Conservation (phyloP, 1,140 invertebrate genomes). For the Tenebrio molitor region DNA sequence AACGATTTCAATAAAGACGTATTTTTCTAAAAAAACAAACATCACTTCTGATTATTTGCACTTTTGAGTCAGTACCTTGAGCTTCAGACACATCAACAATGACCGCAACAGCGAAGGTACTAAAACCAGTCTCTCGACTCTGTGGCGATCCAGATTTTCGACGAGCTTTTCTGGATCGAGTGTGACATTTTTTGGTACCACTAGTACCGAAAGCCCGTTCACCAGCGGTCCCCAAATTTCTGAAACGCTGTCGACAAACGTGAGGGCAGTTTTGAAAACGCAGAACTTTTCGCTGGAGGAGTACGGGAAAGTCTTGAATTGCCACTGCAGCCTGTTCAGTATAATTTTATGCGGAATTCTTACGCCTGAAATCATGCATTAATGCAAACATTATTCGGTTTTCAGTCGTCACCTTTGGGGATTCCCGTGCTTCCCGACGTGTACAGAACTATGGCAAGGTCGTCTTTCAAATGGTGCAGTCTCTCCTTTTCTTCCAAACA, state of each 20-base stretch:
- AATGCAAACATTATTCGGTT: constrained; percentile 13
- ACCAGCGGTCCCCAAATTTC: constrained; percentile 89
- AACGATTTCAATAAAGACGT: constrained; percentile 69
- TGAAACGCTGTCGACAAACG: constrained; percentile 88
- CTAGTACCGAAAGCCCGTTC: constrained; percentile 77
- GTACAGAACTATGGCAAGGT: constrained; percentile 86
- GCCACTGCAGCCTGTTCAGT: constrained; percentile 86
- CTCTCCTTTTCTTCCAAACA: constrained; percentile 52
- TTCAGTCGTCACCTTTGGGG: constrained; percentile 81
- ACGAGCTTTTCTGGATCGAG: constrained; percentile 83
- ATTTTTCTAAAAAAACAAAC: constrained; percentile 59
- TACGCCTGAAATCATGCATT: constrained; percentile 72
- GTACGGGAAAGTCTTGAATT: constrained; percentile 85
- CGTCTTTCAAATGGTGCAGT: constrained; percentile 64
- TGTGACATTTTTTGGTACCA: constrained; percentile 79
- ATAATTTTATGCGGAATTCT: constrained; percentile 84
- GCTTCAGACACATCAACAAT: constrained; percentile 75
- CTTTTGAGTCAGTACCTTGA: constrained; percentile 56
- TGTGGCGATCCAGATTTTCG: constrained; percentile 75
- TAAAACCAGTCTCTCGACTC: constrained; percentile 83
- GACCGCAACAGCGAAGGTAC: constrained; percentile 87
- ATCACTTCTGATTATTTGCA: not conserved
- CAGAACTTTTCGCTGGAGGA: constrained; percentile 74
- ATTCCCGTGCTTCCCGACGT: constrained; percentile 94
- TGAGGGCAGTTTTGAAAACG: constrained; percentile 89